Evolutionary conservation across 2,888 invertebrate genomes (phyloP).

Genomic region (Caenorhabditis wallacei): DNA sequence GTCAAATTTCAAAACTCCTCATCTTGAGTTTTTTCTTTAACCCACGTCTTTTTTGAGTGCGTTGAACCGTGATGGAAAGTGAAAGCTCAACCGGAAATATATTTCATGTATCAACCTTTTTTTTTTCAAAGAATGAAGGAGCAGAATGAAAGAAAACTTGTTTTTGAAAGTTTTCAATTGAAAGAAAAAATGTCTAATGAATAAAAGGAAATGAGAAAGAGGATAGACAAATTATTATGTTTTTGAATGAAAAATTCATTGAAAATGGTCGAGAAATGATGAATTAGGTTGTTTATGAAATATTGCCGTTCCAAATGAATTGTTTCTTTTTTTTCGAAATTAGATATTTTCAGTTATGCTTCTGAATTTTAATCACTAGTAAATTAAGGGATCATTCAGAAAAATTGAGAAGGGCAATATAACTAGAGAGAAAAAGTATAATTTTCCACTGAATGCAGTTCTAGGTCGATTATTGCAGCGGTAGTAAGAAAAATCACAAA

Average conservation of each 20-base stretch:
- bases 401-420: too few relatives aligned
- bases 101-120: constrained; percentile 10
- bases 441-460: too few relatives aligned
- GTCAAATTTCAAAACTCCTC: constrained; percentile 34
- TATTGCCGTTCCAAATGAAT: constrained; percentile 10
- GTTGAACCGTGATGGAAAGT: constrained; percentile 31
- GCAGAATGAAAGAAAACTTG: constrained; percentile 1
- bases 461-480: too few relatives aligned
- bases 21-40: constrained; percentile 20
- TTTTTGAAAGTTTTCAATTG: constrained; percentile 3
- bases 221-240: constrained; percentile 19
- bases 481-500: too few relatives aligned
- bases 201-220: neutral
- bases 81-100: constrained; percentile 42
- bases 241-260: constrained; percentile 47
- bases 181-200: constrained; percentile 20
- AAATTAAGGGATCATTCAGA: too few relatives aligned
- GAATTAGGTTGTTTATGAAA: constrained; percentile 35
- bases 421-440: too few relatives aligned
- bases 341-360: neutral
- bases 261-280: constrained; percentile 26
- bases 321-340: too few relatives aligned
- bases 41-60: constrained; percentile 27
- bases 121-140: neutral
- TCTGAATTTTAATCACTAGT: constrained; percentile 2